Evolutionary conservation across 2,888 invertebrate species (phyloP), one percentile per base, ranked within the genome.

Genomic region (Eupithecia dodoneata): DNA sequence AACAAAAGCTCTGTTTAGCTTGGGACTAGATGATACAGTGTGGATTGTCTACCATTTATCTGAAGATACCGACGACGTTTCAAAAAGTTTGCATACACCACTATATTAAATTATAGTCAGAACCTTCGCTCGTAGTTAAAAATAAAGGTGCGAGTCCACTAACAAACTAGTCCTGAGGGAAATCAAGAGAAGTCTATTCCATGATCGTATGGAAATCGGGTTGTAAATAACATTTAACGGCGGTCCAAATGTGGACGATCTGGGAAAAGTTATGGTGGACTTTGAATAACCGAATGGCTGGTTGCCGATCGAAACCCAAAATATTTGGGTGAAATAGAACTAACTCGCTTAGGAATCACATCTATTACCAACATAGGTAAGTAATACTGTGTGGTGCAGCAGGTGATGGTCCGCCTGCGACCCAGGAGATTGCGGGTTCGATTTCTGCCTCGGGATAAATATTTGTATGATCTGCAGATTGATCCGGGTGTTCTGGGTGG

Each of bases 161-260:
- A 91, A 90, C 88, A 88, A 87, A 90, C 79, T 71, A 83, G 74
- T 72, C 92, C 86, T 89, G 0, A 41, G 92, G 92, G 92, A 92
- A 92, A 92, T 92, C 91, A 91, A 89, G 91, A 91, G 91, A 92
- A 92, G 92, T 92, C 91, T 91, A 87, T 82, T 82, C 83, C 67
- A 83, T 83, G 87, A 89, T 89, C 89, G 78, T 73, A 72, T 74
- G 86, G 89, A 90, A 89, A 88, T 89, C 80, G 85, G 79, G 85
- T 85, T 86, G 89, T 91, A 91, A 92, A 91, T 92, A 88, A 85
- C 83, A 42, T 82, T 90, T 91, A 90, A 92, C 89, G 87, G 90
- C 90, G 85, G 87, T 85, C 86, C 83, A 82, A 80, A 85, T 84
- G 83, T 82, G 81, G 81, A 80, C 80, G 72, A 75, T 77, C 80